Conservation (phyloP, 2,797 vertebrate species). For the Propithecus perrieri region DNA sequence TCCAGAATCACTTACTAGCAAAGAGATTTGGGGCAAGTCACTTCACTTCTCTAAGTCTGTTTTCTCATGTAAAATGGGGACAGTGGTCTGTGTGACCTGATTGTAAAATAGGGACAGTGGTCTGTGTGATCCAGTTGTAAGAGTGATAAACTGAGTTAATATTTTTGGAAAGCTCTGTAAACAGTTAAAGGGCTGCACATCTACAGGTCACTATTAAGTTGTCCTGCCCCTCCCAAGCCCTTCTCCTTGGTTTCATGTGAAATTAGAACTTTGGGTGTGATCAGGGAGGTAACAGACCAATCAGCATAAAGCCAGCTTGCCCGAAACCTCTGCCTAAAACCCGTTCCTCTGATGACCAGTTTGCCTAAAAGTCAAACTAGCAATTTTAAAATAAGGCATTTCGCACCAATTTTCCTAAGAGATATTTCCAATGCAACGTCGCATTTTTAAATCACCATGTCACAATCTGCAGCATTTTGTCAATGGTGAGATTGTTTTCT, state of each 20-base stretch:
- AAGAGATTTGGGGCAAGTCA: not conserved
- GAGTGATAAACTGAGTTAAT: not conserved
- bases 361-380: constrained; percentile 65
- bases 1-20: not conserved
- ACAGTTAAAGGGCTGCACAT: not conserved
- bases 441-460: constrained; percentile 39
- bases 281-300: not conserved
- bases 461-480: constrained; percentile 21
- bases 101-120: not conserved
- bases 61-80: constrained; percentile 8
- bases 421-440: not conserved
- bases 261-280: constrained; percentile 41
- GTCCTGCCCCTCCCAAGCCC: not conserved
- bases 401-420: constrained; percentile 58
- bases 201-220: not conserved
- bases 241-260: constrained; percentile 38
- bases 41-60: not conserved
- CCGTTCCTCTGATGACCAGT: constrained; percentile 40
- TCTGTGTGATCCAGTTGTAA: not conserved
- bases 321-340: constrained; percentile 38
- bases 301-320: constrained; percentile 16
- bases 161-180: not conserved
- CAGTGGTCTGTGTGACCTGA: not conserved
- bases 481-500: constrained; percentile 17
- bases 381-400: constrained; percentile 64